These are phyloP conservation scores for Psilanteris sp. DNA, from an alignment of 1,140 invertebrate species.

Conservation along the genomic window DNA sequence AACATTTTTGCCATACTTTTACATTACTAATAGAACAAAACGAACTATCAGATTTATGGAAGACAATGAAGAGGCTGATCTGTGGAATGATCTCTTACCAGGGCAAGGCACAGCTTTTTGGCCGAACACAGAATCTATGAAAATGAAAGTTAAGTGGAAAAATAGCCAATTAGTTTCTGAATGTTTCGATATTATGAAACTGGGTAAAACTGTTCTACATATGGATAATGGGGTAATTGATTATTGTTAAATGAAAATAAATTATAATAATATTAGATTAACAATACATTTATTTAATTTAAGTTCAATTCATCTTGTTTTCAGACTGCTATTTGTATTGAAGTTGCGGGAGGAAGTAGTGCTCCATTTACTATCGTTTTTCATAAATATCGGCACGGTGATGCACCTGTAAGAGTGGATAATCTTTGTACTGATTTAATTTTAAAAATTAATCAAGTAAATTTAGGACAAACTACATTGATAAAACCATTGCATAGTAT, in stretches of 20 bases:
- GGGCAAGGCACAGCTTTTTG: slow-evolving; percentile 87
- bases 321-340: slow-evolving; percentile 87
- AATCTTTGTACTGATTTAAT: slow-evolving; percentile 91
- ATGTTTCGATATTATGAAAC: slow-evolving; percentile 86
- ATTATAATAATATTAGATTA: too few species aligned
- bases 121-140: slow-evolving; percentile 90
- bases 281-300: too few species aligned
- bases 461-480: slow-evolving; percentile 86
- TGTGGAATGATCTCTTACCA: slow-evolving; percentile 89
- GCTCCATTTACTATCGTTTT: slow-evolving; percentile 87
- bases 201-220: slow-evolving; percentile 86
- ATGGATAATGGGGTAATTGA: slow-evolving; percentile 91
- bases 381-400: slow-evolving; percentile 84
- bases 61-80: slow-evolving; percentile 89
- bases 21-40: slow-evolving; percentile 88
- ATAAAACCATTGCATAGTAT: slow-evolving; percentile 88
- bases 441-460: slow-evolving; percentile 88
- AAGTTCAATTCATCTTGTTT: too few species aligned
- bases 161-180: slow-evolving; percentile 88
- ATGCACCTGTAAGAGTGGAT: slow-evolving; percentile 88
- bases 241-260: too few species aligned
- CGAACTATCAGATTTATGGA: slow-evolving; percentile 89
- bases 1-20: slow-evolving; percentile 91
- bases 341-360: slow-evolving; percentile 86
- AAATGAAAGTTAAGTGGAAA: slow-evolving; percentile 88